A percentile compares a stretch with the other conserved stretches of the same genome.
Evolutionary conservation across 2,888 invertebrate species (phyloP).

Genomic region (Meta bourneti): DNA sequence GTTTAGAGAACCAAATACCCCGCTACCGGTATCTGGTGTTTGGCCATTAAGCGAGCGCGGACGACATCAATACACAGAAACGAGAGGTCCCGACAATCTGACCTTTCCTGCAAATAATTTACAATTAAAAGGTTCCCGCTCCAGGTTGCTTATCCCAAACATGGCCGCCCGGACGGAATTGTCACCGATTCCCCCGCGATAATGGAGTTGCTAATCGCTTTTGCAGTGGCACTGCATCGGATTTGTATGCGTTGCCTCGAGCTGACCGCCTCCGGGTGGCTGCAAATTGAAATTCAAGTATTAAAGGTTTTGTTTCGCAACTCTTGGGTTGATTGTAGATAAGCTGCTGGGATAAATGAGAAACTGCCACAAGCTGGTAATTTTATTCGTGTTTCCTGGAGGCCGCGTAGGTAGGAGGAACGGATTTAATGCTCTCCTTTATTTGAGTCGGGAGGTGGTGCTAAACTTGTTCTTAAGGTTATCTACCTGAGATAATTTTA

Average conservation of each 20-base stretch:
- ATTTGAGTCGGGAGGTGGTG: too few species aligned
- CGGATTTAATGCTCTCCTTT: too few species aligned
- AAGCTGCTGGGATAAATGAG: too few species aligned
- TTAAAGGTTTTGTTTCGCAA: neutral
- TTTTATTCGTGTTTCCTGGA: too few species aligned
- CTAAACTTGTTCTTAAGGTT: too few species aligned
- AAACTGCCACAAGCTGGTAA: too few species aligned
- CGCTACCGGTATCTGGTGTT: neutral
- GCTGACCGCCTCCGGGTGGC: neutral
- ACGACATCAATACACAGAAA: neutral
- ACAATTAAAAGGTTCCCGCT: constrained; percentile 20
- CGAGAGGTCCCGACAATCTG: too few species aligned
- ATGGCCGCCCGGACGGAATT: neutral
- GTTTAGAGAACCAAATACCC: neutral
- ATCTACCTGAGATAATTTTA: too few species aligned
- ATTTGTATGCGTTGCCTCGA: neutral
- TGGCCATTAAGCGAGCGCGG: constrained; percentile 6
- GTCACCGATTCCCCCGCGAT: neutral
- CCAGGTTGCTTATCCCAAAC: neutral
- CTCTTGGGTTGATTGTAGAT: neutral
- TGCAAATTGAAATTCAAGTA: neutral
- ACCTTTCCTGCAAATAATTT: constrained; percentile 5
- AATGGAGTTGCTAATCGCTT: neutral
- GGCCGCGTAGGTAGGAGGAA: too few species aligned
- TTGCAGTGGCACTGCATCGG: neutral